These are phyloP conservation scores for Leptinotarsa defecta DNA, from an alignment of 1,140 invertebrate species.

Conservation along the genomic window DNA sequence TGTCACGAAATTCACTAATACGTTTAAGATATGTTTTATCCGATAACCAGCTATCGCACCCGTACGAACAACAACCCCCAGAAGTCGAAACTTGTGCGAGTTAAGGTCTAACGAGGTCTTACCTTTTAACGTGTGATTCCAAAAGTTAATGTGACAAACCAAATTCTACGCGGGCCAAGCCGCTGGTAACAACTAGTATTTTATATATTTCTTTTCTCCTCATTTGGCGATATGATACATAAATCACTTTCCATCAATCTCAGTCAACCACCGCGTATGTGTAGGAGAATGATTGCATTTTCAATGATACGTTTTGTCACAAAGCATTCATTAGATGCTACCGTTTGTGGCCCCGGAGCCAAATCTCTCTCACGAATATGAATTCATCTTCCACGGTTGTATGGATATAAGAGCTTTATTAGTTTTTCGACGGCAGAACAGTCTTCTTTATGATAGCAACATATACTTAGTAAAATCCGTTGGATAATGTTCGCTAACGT, in stretches of 20 bases:
- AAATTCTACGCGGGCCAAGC: too few relatives aligned
- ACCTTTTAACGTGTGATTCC: too few relatives aligned
- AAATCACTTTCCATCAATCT: background rate
- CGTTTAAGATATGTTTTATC: too few relatives aligned
- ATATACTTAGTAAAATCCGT: constrained; percentile 11
- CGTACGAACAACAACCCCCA: too few relatives aligned
- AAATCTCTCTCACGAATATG: constrained; percentile 25
- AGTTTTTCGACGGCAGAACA: constrained; percentile 24
- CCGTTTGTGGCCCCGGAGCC: constrained; percentile 10
- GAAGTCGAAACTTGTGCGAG: too few relatives aligned
- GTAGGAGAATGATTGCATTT: background rate
- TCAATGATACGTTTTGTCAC: constrained; percentile 24
- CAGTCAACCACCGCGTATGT: background rate
- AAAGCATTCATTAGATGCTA: constrained; percentile 22
- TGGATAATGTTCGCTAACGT: constrained; percentile 15
- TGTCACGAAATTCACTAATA: too few relatives aligned
- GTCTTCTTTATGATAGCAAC: constrained; percentile 11
- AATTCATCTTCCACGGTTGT: constrained; percentile 38
- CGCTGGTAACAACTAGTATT: too few relatives aligned
- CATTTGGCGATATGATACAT: background rate
- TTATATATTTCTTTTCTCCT: too few relatives aligned
- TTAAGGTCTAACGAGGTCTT: too few relatives aligned
- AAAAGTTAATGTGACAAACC: too few relatives aligned
- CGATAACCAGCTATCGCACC: too few relatives aligned
- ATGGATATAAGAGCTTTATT: constrained; percentile 33